Evolutionary conservation across 2,113 vertebrate species (phyloP).

Genomic region (Gila orcuttii): DNA sequence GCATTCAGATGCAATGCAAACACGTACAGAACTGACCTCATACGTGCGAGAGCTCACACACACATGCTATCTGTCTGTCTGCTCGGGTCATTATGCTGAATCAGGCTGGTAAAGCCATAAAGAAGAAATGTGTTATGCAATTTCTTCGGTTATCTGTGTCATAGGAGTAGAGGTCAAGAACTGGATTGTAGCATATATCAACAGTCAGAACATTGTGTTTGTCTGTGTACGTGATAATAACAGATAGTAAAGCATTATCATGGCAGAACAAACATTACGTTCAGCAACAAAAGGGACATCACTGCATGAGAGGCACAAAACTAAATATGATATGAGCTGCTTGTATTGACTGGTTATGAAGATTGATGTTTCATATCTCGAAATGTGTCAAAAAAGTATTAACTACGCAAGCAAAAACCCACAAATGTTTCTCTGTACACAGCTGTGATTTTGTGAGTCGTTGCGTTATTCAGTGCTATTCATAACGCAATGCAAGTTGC

Average conservation of each 20-base stretch:
- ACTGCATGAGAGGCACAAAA: neutral
- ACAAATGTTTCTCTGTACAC: too few relatives aligned
- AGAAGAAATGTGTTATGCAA: neutral
- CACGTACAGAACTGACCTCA: neutral
- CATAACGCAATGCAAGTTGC: neutral
- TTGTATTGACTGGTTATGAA: neutral
- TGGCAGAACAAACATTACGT: neutral
- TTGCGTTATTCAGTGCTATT: neutral
- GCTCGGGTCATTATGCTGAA: constrained; percentile 23
- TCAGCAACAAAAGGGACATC: neutral
- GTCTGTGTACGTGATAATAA: neutral
- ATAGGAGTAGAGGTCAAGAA: constrained; percentile 3
- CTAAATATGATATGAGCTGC: neutral
- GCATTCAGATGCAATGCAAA: constrained; percentile 20
- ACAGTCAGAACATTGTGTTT: neutral
- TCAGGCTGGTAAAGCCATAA: constrained; percentile 25
- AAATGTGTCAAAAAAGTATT: neutral
- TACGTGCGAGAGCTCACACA: constrained; percentile 23
- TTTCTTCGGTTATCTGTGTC: constrained; percentile 17
- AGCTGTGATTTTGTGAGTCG: neutral
- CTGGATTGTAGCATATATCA: neutral
- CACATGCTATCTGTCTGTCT: constrained; percentile 20
- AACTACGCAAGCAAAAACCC: neutral
- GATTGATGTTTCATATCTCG: neutral
- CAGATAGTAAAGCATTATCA: neutral